Base-by-base conservation (phyloP, 2,888 invertebrate species). In the Noctua fimbriata region DNA sequence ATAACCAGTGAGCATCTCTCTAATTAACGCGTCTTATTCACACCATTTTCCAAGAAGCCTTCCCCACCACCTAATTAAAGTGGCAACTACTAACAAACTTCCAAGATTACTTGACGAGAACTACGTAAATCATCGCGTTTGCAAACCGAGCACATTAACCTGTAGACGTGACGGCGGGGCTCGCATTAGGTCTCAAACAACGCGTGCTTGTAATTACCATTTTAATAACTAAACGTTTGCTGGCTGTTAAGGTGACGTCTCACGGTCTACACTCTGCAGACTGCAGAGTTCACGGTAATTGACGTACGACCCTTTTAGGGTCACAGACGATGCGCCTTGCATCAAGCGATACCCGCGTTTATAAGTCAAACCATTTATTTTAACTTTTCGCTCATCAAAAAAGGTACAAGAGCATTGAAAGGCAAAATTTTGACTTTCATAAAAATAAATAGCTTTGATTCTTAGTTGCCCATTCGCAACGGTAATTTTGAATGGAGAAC, bases 161-260 rank as follows among this genome's bases (percentile, higher is more conserved):
- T 32, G 73, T 78, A 69, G 49, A 67, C 66, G 71, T 78, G 88
- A 74, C 83, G 88, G 81, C 81, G 85, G 72, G 66, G 49, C 79
- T 69, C 41, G 81, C 75, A 83, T 88, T 85, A 89, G 70, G 63
- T 79, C 74, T 85, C 85, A 89, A 88, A 88, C 87, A 85, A 66
- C 81, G 76, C 69, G 76, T 84, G 82, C 70, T 69, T 65, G 72
- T 89, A 88, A 88, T 89, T 88, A 88, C 89, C 84, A 88, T 89
- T 86, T 87, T 89, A 88, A 88, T 89, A 84, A 88, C 79, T 83
- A 70, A 79, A 83, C 87, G 84, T 84, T 73, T 83, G 81, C 41
- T 32, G 71, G 60, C 79, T 75, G 66, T 74, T 79, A 81, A 80
- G 76, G 86, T 73, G 71, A 69, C 65, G 77, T 66, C 21, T 60